Base-by-base conservation (phyloP, 2,888 invertebrate species). In the Apotomis turbidana region DNA sequence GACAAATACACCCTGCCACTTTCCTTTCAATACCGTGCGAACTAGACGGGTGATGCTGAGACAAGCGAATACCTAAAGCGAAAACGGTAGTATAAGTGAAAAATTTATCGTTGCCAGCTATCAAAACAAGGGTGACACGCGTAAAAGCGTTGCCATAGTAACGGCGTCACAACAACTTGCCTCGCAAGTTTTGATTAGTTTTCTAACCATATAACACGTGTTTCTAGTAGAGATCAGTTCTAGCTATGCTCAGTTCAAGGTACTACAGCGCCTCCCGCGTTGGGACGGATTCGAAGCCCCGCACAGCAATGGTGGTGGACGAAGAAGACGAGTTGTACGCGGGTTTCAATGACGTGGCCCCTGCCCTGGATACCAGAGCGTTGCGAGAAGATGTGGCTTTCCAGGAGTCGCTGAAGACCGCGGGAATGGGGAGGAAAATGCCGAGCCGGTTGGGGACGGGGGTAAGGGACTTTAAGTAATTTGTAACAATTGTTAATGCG, bases 321-420 rank as follows among this genome's bases (percentile, higher is more conserved):
- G 94, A 94, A 51, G 95, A 95, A 15, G 96, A 96, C 70, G 96
- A 96, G 75, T 83, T 96, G 58, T 96, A 96, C 81, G 88, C 94
- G 6, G 96, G 96, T 3, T 96, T 95, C 83, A 95, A 96, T 81
- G 95, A 96, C 41, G 95, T 95, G 76, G 94, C 95, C 6, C 94
- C 95, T 1, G 94, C 95, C 2, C 90, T 96, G 74, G 95, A 95
- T 79, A 95, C 95, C 0, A 92, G 96, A 85, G 95, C 96, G 83
- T 87, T 97, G 74, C 94, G 95, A 66, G 95, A 96, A 78, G 97
- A 97, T 86, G 95, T 95, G 77, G 94, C 93, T 44, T 96, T 97
- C 81, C 97, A 97, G 86, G 96, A 97, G 85, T 96, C 97, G 10
- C 93, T 97, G n/a, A 94, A 95, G 77, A 96, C 94, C 1, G 96